Conservation (phyloP, 1,140 invertebrate species). For the Forficula auricularia region DNA sequence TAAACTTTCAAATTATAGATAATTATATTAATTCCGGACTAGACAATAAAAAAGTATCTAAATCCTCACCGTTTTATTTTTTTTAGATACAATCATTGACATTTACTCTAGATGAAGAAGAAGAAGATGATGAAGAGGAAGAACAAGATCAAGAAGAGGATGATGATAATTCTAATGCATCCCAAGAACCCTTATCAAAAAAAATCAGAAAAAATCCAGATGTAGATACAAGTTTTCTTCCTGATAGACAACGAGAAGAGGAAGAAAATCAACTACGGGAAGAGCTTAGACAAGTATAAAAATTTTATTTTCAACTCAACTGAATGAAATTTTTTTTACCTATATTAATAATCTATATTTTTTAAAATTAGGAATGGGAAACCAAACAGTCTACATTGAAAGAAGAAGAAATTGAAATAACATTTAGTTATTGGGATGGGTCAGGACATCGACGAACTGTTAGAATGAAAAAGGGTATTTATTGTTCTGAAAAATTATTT, state of each 20-base stretch:
- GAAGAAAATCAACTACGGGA: slow-evolving; percentile 82
- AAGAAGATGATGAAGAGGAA: slow-evolving; percentile 48
- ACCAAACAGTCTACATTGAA: slow-evolving; percentile 88
- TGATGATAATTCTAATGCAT: slow-evolving; percentile 20
- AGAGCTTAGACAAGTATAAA: slow-evolving; percentile 49
- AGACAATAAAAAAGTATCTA: not conserved
- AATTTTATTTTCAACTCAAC: too few species aligned
- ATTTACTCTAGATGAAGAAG: slow-evolving; percentile 75
- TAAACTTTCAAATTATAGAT: not conserved
- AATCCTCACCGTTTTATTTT: slow-evolving; percentile 5
- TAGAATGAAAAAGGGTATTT: slow-evolving; percentile 76
- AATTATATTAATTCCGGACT: not conserved
- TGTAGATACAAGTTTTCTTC: slow-evolving; percentile 98
- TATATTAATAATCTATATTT: not conserved
- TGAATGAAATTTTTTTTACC: too few species aligned
- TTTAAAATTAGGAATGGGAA: slow-evolving; percentile 78
- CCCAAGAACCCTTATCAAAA: slow-evolving; percentile 30
- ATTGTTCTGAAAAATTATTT: not conserved
- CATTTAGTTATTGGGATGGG: slow-evolving; percentile 99
- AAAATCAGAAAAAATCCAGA: slow-evolving; percentile 95
- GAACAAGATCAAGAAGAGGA: slow-evolving; percentile 28
- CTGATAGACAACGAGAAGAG: slow-evolving; percentile 90
- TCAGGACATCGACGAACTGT: slow-evolving; percentile 92
- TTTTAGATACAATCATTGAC: slow-evolving; percentile 73
- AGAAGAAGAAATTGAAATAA: slow-evolving; percentile 96